These are phyloP conservation scores for Sycophila texana DNA, from an alignment of 2,888 invertebrate genomes.

Conservation along the genomic window DNA sequence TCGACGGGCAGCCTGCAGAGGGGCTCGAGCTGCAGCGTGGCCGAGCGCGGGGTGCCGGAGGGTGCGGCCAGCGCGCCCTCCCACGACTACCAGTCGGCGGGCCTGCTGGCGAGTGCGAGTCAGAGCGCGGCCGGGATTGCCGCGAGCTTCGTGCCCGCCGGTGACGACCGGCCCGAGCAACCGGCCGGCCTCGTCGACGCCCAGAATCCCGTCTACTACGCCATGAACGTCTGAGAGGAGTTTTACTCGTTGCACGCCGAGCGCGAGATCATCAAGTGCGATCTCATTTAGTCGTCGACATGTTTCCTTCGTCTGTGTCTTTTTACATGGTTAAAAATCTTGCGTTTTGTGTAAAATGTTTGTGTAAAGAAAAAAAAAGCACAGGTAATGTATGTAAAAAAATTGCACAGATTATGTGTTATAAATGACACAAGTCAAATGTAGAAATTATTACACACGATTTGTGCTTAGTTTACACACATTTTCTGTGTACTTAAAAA, in stretches of 20 bases:
- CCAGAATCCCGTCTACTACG: conserved; percentile 82
- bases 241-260: conserved; percentile 54
- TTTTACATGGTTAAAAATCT: too few relatives aligned
- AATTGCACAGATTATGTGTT: too few relatives aligned
- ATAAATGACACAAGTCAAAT: too few relatives aligned
- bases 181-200: conserved; percentile 67
- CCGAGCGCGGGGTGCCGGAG: conserved; percentile 85
- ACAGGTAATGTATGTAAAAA: too few relatives aligned
- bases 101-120: conserved; percentile 68
- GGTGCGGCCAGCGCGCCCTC: conserved; percentile 85
- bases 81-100: conserved; percentile 76
- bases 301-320: background rate
- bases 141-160: conserved; percentile 17
- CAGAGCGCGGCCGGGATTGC: conserved; percentile 24
- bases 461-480: too few relatives aligned
- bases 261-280: conserved; percentile 52
- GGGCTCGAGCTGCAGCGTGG: conserved; percentile 58
- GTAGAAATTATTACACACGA: too few relatives aligned
- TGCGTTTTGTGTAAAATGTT: too few relatives aligned
- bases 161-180: conserved; percentile 71
- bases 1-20: conserved; percentile 56
- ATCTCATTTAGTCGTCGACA: conserved; percentile 48
- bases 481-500: too few relatives aligned
- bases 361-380: too few relatives aligned
- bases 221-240: conserved; percentile 87